Percentiles rank a stretch among this genome's conserved stretches.
phyloP scores from a whole-genome alignment of 2,888 invertebrate genomes.

The Caenorhabditis panamensis region DNA sequence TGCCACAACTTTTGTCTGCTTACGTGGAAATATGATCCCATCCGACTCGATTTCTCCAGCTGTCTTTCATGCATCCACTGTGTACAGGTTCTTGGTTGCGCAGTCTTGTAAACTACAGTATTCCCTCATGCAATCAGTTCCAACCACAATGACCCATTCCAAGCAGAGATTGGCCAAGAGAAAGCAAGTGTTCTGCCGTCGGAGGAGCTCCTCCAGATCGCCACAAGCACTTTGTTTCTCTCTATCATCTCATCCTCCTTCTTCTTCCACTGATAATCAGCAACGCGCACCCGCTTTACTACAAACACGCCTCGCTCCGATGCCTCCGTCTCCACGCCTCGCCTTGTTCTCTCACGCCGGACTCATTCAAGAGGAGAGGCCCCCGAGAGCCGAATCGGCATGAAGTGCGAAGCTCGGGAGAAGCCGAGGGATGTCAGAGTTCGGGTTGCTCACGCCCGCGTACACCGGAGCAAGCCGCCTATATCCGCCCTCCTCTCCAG shows the following conservation, averaged over 20 bases:
- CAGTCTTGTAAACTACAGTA: not conserved
- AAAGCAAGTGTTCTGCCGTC: constrained; percentile 15
- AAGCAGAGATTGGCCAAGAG: not conserved
- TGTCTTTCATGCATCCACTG: not conserved
- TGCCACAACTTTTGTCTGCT: not conserved
- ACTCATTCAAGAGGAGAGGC: constrained; percentile 21
- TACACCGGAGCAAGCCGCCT: constrained; percentile 22
- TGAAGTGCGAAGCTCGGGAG: constrained; percentile 33
- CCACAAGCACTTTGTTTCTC: constrained; percentile 37
- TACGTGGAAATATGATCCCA: constrained; percentile 13
- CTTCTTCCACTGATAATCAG: constrained; percentile 37
- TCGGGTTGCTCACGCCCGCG: constrained; percentile 43
- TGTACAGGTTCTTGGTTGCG: too few species aligned
- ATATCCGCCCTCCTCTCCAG: constrained; percentile 6
- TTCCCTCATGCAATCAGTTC: not conserved
- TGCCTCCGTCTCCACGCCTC: constrained; percentile 19
- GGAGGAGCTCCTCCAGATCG: constrained; percentile 10
- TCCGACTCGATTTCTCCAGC: not conserved
- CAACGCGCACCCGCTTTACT: constrained; percentile 47
- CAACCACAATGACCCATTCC: not conserved
- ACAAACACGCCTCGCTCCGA: constrained; percentile 32
- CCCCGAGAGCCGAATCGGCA: constrained; percentile 37
- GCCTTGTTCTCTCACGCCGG: constrained; percentile 11
- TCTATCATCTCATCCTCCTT: constrained; percentile 24
- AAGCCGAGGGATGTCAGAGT: constrained; percentile 36